A percentile compares a stretch with the other conserved stretches of the same genome.
Conservation (phyloP, 2,888 invertebrate species). For the Elegia similella region DNA sequence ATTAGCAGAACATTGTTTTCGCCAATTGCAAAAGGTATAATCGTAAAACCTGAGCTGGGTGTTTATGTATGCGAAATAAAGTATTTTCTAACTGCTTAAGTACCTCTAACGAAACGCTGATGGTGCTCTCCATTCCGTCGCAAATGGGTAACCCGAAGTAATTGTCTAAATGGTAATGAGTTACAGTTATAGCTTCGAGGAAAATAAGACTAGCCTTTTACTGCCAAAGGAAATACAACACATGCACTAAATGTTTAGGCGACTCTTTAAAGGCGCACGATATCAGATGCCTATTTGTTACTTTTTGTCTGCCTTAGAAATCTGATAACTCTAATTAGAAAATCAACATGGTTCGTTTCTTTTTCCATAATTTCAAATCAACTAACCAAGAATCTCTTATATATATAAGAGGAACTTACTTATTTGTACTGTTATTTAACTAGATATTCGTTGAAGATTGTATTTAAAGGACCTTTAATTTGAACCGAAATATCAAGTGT, state of each 20-base stretch:
- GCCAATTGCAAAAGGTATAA: not conserved
- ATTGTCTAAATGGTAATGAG: conserved; percentile 16
- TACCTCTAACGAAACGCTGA: conserved; percentile 16
- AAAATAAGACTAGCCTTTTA: conserved; percentile 9
- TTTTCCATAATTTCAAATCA: too few species aligned
- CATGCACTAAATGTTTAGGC: not conserved
- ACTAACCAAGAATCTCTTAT: not conserved
- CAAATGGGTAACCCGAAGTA: conserved; percentile 16
- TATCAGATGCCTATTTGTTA: not conserved
- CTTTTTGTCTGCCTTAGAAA: not conserved
- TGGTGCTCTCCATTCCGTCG: conserved; percentile 14
- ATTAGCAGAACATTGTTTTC: conserved; percentile 6
- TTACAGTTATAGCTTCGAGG: conserved; percentile 10
- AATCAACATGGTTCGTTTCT: too few species aligned
- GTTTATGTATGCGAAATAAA: conserved; percentile 13
- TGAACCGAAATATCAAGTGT: conserved; percentile 7
- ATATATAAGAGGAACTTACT: not conserved
- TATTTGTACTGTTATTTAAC: too few species aligned
- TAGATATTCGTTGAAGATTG: not conserved
- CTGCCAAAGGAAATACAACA: conserved; percentile 5
- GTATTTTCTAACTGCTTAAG: conserved; percentile 17
- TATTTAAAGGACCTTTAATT: conserved; percentile 2
- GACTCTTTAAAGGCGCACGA: not conserved
- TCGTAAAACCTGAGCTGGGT: conserved; percentile 6
- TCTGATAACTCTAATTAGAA: not conserved